Conservation (phyloP, 2,888 invertebrate genomes). For the Pogonocherus hispidulus region DNA sequence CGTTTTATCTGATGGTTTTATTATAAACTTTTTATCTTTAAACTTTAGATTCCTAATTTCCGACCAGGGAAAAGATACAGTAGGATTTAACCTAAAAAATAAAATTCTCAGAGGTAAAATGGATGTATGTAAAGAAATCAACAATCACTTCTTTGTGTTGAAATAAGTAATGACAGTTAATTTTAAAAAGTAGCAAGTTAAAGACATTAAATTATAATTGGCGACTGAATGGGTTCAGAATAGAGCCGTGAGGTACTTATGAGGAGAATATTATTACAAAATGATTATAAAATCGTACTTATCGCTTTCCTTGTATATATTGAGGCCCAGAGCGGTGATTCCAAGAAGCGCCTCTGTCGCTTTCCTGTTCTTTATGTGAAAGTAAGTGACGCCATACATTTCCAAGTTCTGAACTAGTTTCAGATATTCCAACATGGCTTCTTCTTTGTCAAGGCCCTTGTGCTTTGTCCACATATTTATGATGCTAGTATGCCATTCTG, state of each 20-base stretch:
- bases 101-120: neutral
- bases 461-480: conserved; percentile 98
- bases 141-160: no score
- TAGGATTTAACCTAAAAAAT: conserved; percentile 86
- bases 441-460: conserved; percentile 90
- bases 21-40: conserved; percentile 98
- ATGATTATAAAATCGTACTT: conserved; percentile 73
- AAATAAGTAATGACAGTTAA: no score
- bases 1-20: conserved; percentile 98
- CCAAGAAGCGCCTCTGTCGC: conserved; percentile 97
- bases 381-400: conserved; percentile 99
- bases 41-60: conserved; percentile 99
- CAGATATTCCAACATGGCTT: conserved; percentile 99
- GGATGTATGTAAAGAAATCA: no score
- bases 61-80: conserved; percentile 99
- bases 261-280: neutral
- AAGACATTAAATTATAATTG: no score
- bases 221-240: no score
- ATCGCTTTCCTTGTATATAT: conserved; percentile 98
- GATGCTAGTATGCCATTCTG: conserved; percentile 97
- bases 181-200: no score
- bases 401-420: conserved; percentile 97
- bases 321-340: conserved; percentile 96
- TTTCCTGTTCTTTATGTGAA: conserved; percentile 98
- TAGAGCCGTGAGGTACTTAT: no score